Percentiles rank a stretch among this genome's conserved stretches.
phyloP scores from a whole-genome alignment of 2,113 vertebrate species.

The Hemicordylus capensis region DNA sequence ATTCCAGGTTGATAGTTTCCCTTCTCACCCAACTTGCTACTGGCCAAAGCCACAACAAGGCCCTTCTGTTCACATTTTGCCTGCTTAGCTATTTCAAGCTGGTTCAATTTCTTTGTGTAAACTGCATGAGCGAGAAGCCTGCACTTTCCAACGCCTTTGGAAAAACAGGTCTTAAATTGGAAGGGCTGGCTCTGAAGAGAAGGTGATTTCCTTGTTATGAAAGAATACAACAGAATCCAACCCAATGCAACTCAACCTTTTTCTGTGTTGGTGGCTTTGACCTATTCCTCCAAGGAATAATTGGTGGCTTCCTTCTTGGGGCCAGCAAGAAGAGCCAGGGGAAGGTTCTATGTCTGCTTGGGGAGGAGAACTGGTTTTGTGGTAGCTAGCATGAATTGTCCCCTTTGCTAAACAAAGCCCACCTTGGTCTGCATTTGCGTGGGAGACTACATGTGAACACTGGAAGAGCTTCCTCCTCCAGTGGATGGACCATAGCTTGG shows the following conservation, averaged over 20 bases:
- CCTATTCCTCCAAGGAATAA: background rate
- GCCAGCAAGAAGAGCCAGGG: too few species aligned
- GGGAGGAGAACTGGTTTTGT: too few species aligned
- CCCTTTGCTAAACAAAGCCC: too few species aligned
- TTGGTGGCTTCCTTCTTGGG: background rate
- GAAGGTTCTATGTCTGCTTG: too few species aligned
- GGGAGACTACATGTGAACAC: too few species aligned
- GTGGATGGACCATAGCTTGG: too few species aligned
- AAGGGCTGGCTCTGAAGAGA: background rate
- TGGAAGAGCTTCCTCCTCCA: too few species aligned
- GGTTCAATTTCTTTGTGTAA: background rate
- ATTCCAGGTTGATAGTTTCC: constrained; percentile 13
- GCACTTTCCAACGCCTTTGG: background rate
- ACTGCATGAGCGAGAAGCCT: background rate
- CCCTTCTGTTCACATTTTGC: background rate
- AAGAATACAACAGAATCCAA: background rate
- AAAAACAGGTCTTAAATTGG: background rate
- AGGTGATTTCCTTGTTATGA: background rate
- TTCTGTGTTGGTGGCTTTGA: background rate
- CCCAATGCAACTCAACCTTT: background rate
- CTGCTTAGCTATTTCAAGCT: background rate
- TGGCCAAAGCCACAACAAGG: constrained; percentile 12
- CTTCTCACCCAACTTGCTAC: constrained; percentile 21
- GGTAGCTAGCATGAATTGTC: too few species aligned
- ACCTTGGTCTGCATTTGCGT: too few species aligned